Conservation (phyloP, 2,797 vertebrate genomes). For the Bovichtus variegatus region DNA sequence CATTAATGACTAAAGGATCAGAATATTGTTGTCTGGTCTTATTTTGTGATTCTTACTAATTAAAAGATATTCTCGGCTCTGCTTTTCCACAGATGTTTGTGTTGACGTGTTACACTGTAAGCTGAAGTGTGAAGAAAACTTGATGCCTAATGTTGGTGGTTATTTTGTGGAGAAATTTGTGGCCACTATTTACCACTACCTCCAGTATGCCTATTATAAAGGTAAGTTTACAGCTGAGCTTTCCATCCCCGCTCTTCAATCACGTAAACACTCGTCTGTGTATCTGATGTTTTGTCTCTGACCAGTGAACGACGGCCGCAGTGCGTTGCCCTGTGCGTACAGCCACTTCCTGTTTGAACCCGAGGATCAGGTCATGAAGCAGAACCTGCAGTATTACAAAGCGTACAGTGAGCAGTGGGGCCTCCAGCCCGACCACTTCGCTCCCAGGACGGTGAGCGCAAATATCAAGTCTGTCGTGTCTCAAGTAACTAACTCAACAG, state of each 20-base stretch:
- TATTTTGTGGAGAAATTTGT: constrained; percentile 92
- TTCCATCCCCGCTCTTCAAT: background rate
- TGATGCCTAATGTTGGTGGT: constrained; percentile 91
- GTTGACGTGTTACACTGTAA: constrained; percentile 87
- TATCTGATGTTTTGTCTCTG: background rate
- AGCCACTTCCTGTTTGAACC: constrained; percentile 93
- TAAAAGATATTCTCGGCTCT: constrained; percentile 5
- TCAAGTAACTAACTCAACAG: background rate
- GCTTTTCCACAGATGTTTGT: constrained; percentile 81
- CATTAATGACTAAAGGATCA: background rate
- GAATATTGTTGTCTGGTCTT: background rate
- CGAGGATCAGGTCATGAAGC: constrained; percentile 88
- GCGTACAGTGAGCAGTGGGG: constrained; percentile 90
- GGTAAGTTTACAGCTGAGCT: constrained; percentile 76
- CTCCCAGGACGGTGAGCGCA: constrained; percentile 85
- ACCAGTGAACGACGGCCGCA: constrained; percentile 89
- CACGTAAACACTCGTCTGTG: background rate
- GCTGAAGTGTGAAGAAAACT: constrained; percentile 87
- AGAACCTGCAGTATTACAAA: constrained; percentile 91
- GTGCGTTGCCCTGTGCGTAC: constrained; percentile 88
- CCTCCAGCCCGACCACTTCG: constrained; percentile 86
- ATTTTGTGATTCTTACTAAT: background rate
- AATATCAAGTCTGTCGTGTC: background rate
- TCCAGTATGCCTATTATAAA: constrained; percentile 93
- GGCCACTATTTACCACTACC: constrained; percentile 93